A percentile compares a stretch with the other conserved stretches of the same genome.
These are phyloP conservation scores for Megalopta genalis DNA, from an alignment of 1,140 invertebrate species.

Conservation along the genomic window DNA sequence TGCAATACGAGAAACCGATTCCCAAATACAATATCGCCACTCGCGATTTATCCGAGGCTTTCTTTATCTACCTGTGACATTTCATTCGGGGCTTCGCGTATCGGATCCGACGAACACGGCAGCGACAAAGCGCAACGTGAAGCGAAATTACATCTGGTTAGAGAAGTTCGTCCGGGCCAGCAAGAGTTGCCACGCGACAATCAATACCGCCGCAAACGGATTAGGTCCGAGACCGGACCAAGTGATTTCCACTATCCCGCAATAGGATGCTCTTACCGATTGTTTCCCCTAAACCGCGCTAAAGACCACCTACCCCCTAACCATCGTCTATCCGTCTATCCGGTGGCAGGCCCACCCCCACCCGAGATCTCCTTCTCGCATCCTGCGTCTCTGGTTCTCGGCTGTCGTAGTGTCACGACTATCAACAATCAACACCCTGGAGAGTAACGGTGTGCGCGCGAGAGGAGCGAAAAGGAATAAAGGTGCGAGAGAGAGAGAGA, in stretches of 20 bases:
- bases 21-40: too few relatives aligned
- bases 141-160: too few relatives aligned
- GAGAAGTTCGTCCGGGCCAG: too few relatives aligned
- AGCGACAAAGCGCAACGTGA: too few relatives aligned
- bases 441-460: neutral
- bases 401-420: constrained; percentile 26
- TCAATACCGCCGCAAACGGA: neutral
- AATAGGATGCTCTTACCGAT: constrained; percentile 39
- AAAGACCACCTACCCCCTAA: constrained; percentile 39
- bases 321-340: constrained; percentile 38
- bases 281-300: constrained; percentile 17
- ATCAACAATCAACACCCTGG: constrained; percentile 53
- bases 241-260: neutral
- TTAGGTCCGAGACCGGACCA: neutral
- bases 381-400: constrained; percentile 14
- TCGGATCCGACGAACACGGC: too few relatives aligned
- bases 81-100: too few relatives aligned
- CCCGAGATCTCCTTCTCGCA: neutral
- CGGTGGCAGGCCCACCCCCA: neutral
- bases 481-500: too few relatives aligned
- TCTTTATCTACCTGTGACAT: too few relatives aligned
- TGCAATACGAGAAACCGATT: too few relatives aligned
- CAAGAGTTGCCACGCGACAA: neutral
- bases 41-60: too few relatives aligned
- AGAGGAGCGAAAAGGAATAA: too few relatives aligned